Base-by-base conservation (phyloP, 2,888 invertebrate species). In the Zygogramma bicolorata region DNA sequence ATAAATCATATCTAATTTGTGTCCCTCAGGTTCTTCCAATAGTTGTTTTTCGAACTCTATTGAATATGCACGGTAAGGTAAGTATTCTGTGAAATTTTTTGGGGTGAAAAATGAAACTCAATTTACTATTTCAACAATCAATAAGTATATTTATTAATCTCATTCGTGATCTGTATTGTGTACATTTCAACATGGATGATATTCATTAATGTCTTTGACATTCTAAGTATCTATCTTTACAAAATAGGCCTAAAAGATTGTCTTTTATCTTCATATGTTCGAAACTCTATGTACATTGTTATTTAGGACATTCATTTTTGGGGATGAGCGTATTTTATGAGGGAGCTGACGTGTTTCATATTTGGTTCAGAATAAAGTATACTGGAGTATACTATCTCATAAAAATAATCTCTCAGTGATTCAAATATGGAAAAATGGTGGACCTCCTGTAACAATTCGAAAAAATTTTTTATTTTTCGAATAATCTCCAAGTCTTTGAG, bases 211-310 rank as follows among this genome's bases (percentile, higher is more conserved):
- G 62, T 68, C 65, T n/a, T 20, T 70, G 66, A 72, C 70, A 74
- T 67, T 38, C 59, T 66, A 65, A 15, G 60, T 62, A 58, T 67
- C 73, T 70, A 40, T 38, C 27, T 71, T 70, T 84, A 85, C 81
- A 85, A 85, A 85, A 85, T 86, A 86, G 86, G 86, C 86, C 85
- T 85, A 84, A 79, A 80, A 83, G 86, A 86, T 86, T 86, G 86
- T 86, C 86, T 83, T 84, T 84, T 83, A 81, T 78, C 67, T 75
- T 65, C 68, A 75, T 75, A 74, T 60, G 65, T 27, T 53, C 25
- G 7, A 13, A 53, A 53, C 25, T n/a, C 59, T 62, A 70, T 67
- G 38, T 62, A 57, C 60, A 65, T 38, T 66, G 49, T 72, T 60
- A 58, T 71, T 59, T 49, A 58, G 46, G 60, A 53, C 42, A 63